phyloP scores from a whole-genome alignment of 1,140 invertebrate species.

The Dendrolimus punctatus region DNA sequence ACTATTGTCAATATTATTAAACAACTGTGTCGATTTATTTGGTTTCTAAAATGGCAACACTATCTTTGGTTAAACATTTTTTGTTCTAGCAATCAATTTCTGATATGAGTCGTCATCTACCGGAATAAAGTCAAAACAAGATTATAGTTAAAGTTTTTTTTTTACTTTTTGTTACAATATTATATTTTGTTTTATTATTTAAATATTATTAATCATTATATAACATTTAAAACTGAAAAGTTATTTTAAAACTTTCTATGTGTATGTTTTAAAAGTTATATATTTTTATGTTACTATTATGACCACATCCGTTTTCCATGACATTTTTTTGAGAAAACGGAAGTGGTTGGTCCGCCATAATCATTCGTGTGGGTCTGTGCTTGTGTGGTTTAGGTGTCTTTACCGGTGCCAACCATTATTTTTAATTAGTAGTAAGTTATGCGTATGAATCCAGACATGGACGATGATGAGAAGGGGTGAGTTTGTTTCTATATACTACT shows the following conservation, averaged over 20 bases:
- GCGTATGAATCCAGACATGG: conserved; percentile 74
- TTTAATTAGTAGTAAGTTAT: conserved; percentile 73
- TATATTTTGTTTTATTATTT: too few species aligned
- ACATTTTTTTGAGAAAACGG: conserved; percentile 65
- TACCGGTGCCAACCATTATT: conserved; percentile 72
- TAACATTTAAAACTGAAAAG: neutral
- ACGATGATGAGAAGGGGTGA: conserved; percentile 73
- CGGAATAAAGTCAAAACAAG: too few species aligned
- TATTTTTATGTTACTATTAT: conserved; percentile 9
- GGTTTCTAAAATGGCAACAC: too few species aligned
- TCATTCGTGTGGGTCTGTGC: conserved; percentile 72
- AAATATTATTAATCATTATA: neutral
- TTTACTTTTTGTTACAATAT: neutral
- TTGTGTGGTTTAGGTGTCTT: conserved; percentile 71
- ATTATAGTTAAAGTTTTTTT: too few species aligned
- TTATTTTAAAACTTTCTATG: neutral
- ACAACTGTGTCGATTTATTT: too few species aligned
- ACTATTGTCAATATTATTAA: too few species aligned
- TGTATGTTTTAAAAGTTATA: neutral
- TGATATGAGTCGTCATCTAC: too few species aligned
- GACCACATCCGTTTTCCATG: conserved; percentile 55
- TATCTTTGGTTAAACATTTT: too few species aligned
- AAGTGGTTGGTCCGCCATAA: conserved; percentile 73
- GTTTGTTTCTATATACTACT: conserved; percentile 38
- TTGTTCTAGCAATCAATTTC: too few species aligned